These are phyloP conservation scores for Alauda arvensis DNA, from an alignment of 2,797 vertebrate species.

Conservation along the genomic window DNA sequence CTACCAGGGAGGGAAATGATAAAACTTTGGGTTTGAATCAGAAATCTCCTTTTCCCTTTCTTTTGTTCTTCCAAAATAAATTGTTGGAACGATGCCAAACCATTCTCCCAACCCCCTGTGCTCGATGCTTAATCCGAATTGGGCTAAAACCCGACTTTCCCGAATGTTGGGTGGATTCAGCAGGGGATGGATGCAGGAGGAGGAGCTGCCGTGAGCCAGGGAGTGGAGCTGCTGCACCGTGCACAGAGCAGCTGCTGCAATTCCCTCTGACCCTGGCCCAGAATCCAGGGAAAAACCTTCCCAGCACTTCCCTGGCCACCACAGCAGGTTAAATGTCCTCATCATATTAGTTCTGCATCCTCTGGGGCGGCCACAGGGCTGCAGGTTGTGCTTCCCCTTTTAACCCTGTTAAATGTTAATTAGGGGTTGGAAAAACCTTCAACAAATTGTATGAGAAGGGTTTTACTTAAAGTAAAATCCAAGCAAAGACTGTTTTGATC, in stretches of 20 bases:
- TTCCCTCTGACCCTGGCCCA: not conserved
- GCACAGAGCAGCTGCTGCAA: not conserved
- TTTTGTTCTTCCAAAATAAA: not conserved
- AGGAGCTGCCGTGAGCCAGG: not conserved
- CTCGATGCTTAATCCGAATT: fast-evolving
- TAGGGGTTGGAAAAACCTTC: not conserved
- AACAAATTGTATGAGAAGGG: fast-evolving
- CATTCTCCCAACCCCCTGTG: fast-evolving
- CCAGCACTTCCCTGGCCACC: fast-evolving
- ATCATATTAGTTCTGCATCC: not conserved
- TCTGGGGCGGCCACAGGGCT: not conserved
- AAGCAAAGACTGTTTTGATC: not conserved
- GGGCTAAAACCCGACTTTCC: not conserved
- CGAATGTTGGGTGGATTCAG: fast-evolving
- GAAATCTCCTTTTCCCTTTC: not conserved
- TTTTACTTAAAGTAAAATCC: not conserved
- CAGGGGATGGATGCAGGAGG: not conserved
- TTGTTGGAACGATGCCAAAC: fast-evolving
- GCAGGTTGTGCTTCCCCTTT: not conserved
- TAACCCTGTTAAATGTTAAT: not conserved
- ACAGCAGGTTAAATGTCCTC: not conserved
- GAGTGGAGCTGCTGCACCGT: constrained; percentile 27
- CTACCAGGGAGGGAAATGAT: fast-evolving
- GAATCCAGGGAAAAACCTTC: fast-evolving
- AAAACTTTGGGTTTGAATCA: fast-evolving